phyloP scores from a whole-genome alignment of 2,888 invertebrate genomes.

The Drosophila nr. perissopoda region DNA sequence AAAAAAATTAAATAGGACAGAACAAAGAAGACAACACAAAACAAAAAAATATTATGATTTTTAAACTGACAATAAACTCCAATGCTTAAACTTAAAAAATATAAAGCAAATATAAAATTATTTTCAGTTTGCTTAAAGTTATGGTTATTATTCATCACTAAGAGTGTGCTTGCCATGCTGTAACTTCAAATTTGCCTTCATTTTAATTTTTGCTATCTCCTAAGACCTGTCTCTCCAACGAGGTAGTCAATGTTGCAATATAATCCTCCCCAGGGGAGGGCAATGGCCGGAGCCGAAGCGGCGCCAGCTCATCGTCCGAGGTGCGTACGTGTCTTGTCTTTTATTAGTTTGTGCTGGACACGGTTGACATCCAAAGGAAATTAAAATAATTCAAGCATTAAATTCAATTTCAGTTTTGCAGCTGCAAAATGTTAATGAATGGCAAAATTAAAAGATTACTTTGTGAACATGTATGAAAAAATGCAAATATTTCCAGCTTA shows the following conservation, averaged over 20 bases:
- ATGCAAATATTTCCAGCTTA: neutral
- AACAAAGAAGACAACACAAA: neutral
- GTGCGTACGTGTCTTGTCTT: conserved; percentile 64
- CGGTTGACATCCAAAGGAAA: conserved; percentile 66
- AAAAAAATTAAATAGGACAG: neutral
- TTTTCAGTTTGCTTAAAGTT: neutral
- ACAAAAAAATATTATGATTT: neutral
- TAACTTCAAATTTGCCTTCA: conserved; percentile 30
- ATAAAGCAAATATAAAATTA: neutral
- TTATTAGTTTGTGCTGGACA: conserved; percentile 68
- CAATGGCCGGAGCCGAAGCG: conserved; percentile 8
- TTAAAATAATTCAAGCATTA: conserved; percentile 72
- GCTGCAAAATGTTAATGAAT: conserved; percentile 34
- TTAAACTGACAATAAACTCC: conserved; percentile 9
- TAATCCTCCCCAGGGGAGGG: conserved; percentile 22
- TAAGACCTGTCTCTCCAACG: conserved; percentile 36
- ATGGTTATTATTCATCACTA: neutral
- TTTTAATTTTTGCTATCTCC: conserved; percentile 18
- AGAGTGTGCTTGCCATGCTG: neutral
- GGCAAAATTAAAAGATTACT: conserved; percentile 7
- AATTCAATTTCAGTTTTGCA: conserved; percentile 67
- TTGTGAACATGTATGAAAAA: neutral
- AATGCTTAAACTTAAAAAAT: neutral
- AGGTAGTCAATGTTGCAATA: conserved; percentile 27
- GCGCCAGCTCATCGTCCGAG: conserved; percentile 37